These are phyloP conservation scores for Bufo gargarizans DNA, from an alignment of 2,113 vertebrate species.

Conservation along the genomic window DNA sequence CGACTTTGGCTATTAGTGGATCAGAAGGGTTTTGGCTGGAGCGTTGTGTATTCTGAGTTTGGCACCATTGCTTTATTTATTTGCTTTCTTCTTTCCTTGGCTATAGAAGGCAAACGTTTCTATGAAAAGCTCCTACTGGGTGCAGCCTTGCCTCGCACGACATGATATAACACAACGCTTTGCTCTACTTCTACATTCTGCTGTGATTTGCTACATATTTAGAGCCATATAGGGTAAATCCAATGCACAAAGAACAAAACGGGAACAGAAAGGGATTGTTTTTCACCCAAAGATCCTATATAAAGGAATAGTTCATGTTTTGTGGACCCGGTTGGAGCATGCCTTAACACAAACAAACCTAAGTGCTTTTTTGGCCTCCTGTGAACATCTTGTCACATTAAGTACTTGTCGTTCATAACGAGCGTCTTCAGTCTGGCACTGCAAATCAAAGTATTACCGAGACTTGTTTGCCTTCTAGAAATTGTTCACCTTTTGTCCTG, in stretches of 20 bases:
- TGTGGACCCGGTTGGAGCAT: constrained; percentile 18
- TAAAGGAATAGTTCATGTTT: constrained; percentile 13
- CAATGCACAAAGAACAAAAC: constrained; percentile 4
- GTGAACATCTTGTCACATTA: constrained; percentile 35
- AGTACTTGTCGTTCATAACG: constrained; percentile 14
- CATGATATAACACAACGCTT: neutral
- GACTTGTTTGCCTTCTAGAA: constrained; percentile 14
- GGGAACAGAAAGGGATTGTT: constrained; percentile 45
- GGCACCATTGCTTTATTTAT: neutral
- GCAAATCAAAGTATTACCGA: neutral
- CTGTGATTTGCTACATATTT: neutral
- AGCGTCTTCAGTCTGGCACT: constrained; percentile 20
- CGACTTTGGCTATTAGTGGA: neutral
- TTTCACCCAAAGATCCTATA: constrained; percentile 23
- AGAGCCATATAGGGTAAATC: neutral
- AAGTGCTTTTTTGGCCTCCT: constrained; percentile 53
- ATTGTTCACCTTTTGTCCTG: neutral
- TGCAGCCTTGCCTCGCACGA: neutral
- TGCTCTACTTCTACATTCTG: neutral
- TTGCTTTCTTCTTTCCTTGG: neutral
- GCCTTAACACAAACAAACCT: constrained; percentile 35
- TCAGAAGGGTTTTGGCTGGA: neutral
- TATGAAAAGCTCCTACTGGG: neutral
- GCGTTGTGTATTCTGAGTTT: neutral
- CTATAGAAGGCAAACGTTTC: neutral